Evolutionary conservation across 2,113 vertebrate genomes (phyloP).

Genomic region (Ascaphus truei): DNA sequence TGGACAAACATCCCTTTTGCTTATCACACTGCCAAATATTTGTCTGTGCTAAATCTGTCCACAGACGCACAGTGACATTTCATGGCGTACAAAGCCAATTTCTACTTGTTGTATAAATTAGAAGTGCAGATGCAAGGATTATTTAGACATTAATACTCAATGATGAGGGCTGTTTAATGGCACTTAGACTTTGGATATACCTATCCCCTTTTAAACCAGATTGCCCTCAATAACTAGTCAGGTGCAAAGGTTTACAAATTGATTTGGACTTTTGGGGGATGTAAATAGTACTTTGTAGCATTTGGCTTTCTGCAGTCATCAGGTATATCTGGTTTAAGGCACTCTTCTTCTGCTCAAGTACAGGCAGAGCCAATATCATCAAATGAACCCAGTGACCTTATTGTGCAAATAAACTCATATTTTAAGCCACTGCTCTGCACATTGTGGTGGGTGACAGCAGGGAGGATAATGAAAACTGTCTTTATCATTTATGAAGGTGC

Average conservation of each 20-base stretch:
- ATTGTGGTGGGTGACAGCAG: not conserved
- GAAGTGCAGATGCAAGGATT: slow-evolving; percentile 19
- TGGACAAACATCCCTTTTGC: slow-evolving; percentile 50
- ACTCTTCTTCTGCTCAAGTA: not conserved
- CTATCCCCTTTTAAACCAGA: not conserved
- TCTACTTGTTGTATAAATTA: slow-evolving; percentile 39
- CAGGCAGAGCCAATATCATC: not conserved
- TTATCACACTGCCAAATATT: slow-evolving; percentile 42
- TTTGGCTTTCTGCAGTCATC: not conserved
- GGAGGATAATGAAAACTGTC: no score
- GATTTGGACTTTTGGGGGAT: no score
- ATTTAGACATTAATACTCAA: slow-evolving; percentile 20
- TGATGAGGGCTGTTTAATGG: slow-evolving; percentile 3
- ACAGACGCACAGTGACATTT: slow-evolving; percentile 48
- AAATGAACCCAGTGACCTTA: not conserved
- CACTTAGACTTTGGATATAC: not conserved
- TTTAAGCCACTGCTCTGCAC: not conserved
- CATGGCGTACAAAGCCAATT: slow-evolving; percentile 49
- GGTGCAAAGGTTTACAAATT: not conserved
- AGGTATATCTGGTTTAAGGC: not conserved
- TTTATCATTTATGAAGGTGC: not conserved
- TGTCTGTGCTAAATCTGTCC: slow-evolving; percentile 45
- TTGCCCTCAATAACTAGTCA: not conserved
- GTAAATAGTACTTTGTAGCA: no score
- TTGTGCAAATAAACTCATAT: not conserved